These are phyloP conservation scores for Alligator mississippiensis DNA, from an alignment of 2,113 vertebrate genomes.

Conservation along the genomic window DNA sequence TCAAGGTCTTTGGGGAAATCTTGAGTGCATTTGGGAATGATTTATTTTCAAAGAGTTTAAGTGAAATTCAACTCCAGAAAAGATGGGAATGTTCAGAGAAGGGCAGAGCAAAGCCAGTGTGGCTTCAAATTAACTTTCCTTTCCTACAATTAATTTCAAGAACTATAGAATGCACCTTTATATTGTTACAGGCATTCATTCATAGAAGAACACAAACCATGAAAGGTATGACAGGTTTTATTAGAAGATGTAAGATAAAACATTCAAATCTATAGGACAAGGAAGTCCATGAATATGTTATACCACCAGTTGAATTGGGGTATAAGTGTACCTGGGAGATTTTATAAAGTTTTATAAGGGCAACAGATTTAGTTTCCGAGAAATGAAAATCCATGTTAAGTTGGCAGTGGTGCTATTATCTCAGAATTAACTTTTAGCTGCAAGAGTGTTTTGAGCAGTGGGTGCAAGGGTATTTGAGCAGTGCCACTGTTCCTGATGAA, in stretches of 20 bases:
- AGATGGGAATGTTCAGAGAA: conserved; percentile 67
- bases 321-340: neutral
- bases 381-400: neutral
- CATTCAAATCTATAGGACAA: neutral
- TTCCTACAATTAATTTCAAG: conserved; percentile 37
- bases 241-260: neutral
- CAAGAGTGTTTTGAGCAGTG: neutral
- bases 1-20: conserved; percentile 73
- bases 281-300: neutral
- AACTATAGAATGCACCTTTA: neutral
- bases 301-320: neutral
- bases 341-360: conserved; percentile 22
- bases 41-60: conserved; percentile 78
- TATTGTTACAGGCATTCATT: conserved; percentile 9
- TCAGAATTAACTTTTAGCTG: neutral
- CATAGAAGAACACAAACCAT: neutral
- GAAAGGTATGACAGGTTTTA: neutral
- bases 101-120: conserved; percentile 49
- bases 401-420: neutral
- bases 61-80: conserved; percentile 70
- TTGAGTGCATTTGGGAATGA: conserved; percentile 80
- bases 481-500: neutral
- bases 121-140: neutral
- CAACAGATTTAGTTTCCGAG: neutral
- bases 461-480: neutral